A percentile compares a stretch with the other conserved stretches of the same genome.
Conservation (phyloP, 2,797 vertebrate species). For the Decapterus maruadsi region DNA sequence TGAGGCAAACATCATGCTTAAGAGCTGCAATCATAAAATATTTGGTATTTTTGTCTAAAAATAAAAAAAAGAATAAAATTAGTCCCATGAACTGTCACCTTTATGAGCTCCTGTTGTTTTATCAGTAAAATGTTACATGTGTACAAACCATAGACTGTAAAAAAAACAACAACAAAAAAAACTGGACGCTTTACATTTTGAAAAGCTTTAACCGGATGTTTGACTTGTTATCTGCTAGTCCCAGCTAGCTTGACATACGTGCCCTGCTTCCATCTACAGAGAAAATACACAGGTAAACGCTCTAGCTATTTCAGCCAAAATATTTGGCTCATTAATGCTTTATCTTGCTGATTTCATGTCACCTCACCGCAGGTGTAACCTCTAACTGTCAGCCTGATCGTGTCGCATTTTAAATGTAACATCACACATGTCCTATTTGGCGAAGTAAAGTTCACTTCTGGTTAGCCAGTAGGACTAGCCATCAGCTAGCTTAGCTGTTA, state of each 20-base stretch:
- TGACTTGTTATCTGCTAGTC: not conserved
- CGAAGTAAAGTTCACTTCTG: slow-evolving; percentile 65
- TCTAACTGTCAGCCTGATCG: fast-evolving
- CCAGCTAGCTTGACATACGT: not conserved
- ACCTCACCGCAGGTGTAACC: fast-evolving
- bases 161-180: no score
- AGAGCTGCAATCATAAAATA: not conserved
- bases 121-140: not conserved
- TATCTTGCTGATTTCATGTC: fast-evolving
- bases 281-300: slow-evolving; percentile 69
- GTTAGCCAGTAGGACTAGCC: slow-evolving; percentile 45
- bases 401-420: not conserved
- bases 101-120: not conserved
- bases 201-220: slow-evolving; percentile 37
- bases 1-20: no score
- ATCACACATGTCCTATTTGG: slow-evolving; percentile 4
- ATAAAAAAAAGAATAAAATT: no score
- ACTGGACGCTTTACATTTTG: slow-evolving; percentile 50
- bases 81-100: not conserved
- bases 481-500: slow-evolving; percentile 59
- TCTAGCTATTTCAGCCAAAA: not conserved
- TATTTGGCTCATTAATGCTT: not conserved
- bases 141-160: not conserved
- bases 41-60: not conserved
- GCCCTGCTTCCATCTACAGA: slow-evolving; percentile 32